Percentiles rank a stretch among this genome's conserved stretches.
phyloP scores from a whole-genome alignment of 2,888 invertebrate genomes.

The Agelastica alni region DNA sequence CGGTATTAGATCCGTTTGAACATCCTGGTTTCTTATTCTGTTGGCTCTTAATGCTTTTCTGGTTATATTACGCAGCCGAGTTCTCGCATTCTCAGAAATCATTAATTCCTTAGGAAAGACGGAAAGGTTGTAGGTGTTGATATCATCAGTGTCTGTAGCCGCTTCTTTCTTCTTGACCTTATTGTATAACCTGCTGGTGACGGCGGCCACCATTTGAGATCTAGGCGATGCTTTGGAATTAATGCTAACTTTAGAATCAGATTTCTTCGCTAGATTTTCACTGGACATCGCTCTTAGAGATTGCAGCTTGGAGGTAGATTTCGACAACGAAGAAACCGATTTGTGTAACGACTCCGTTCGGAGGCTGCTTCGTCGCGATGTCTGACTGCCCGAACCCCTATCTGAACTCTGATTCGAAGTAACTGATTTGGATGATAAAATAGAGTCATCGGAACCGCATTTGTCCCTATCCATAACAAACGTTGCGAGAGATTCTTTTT shows the following conservation, averaged over 20 bases:
- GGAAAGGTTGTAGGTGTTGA: conserved; percentile 22
- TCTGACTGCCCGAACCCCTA: conserved; percentile 23
- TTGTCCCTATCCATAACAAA: conserved; percentile 42
- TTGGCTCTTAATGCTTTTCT: conserved; percentile 62
- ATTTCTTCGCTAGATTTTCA: conserved; percentile 38
- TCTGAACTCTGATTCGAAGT: conserved; percentile 33
- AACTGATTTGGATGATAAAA: conserved; percentile 31
- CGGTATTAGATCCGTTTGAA: conserved; percentile 61
- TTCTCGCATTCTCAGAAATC: conserved; percentile 64
- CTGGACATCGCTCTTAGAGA: conserved; percentile 38
- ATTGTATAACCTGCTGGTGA: conserved; percentile 69
- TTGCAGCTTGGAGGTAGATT: conserved; percentile 26
- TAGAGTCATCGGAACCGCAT: conserved; percentile 41
- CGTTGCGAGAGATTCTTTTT: conserved; percentile 37
- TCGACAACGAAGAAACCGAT: conserved; percentile 27
- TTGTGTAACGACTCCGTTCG: conserved; percentile 45
- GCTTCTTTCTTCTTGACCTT: conserved; percentile 63
- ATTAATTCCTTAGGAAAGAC: conserved; percentile 56
- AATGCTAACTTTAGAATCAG: conserved; percentile 46
- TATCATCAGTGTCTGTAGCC: conserved; percentile 50
- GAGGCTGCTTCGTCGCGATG: conserved; percentile 35
- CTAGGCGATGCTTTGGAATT: conserved; percentile 51
- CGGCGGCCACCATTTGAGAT: conserved; percentile 72
- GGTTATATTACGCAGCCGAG: conserved; percentile 63
- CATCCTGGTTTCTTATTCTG: conserved; percentile 60